Evolutionary conservation across 2,113 vertebrate genomes (phyloP).

Genomic region (Apteryx owenii): DNA sequence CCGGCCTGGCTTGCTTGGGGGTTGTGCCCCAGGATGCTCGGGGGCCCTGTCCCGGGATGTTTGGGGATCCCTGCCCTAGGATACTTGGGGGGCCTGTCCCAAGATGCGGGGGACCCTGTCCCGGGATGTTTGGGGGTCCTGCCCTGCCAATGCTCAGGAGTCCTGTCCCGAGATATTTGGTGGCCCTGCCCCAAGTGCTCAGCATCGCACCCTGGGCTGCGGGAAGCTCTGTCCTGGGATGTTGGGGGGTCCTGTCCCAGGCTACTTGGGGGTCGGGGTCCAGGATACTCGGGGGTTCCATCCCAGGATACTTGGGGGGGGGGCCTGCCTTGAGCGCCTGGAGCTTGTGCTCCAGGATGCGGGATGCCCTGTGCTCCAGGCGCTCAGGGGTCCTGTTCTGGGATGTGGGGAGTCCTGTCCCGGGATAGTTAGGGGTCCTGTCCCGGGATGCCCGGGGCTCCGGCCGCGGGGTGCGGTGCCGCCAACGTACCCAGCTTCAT

Average conservation of each 20-base stretch:
- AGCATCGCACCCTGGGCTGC: background rate
- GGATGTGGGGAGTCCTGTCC: background rate
- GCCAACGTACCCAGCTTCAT: constrained; percentile 94
- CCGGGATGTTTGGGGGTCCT: background rate
- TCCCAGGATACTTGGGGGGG: too few relatives aligned
- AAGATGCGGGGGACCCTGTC: too few relatives aligned
- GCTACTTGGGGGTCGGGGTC: background rate
- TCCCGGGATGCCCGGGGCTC: background rate
- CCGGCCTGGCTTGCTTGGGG: too few relatives aligned
- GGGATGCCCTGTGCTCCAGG: too few relatives aligned
- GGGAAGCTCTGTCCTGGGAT: too few relatives aligned
- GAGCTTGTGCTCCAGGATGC: too few relatives aligned
- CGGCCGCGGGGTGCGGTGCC: too few relatives aligned
- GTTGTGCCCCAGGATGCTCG: background rate
- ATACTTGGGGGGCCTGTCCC: background rate
- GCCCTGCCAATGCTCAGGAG: too few relatives aligned
- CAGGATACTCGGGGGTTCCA: background rate
- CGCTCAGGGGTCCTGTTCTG: background rate
- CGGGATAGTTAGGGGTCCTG: background rate
- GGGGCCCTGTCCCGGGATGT: too few relatives aligned
- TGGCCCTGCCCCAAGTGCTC: too few relatives aligned
- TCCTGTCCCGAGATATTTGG: background rate
- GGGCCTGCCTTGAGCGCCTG: background rate
- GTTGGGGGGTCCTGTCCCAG: too few relatives aligned
- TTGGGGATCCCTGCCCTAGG: background rate